Evolutionary conservation across 2,797 vertebrate species (phyloP), one percentile per base, ranked within the genome.

Genomic region (Argentina silus): DNA sequence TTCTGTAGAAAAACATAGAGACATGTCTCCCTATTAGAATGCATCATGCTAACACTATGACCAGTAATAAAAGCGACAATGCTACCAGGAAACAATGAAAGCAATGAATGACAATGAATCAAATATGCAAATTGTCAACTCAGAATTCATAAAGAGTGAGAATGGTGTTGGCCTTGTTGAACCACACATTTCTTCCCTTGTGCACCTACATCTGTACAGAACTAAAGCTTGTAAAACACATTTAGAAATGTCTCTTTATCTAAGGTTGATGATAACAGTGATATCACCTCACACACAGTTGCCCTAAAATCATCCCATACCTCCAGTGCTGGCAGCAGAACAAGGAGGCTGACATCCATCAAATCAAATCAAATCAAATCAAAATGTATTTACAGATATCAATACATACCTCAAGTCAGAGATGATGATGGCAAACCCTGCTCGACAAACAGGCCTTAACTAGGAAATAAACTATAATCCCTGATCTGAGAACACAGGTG

Each of bases 341-440:
- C 19, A 65, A 65, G 51, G 57, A 73, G 27, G 67, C 19, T 64
- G 68, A 67, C 64, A 59, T 51, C n/a, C n/a, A n/a, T n/a, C n/a
- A n/a, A n/a, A n/a, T n/a, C n/a, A n/a, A n/a, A n/a, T n/a, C n/a
- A n/a, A n/a, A n/a, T n/a, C n/a, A n/a, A n/a, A n/a, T n/a, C n/a
- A n/a, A n/a, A 21, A 23, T 59, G 56, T n/a, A 59, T 21, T 21
- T 59, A 21, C 47, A 72, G 42, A 17, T 36, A 36, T 68, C 45
- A 68, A 14, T 69, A 45, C 56, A 48, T 69, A 43, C 55, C 19
- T 27, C 55, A 19, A 21, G 48, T 59, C 43, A 44, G 42, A 75
- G 69, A 67, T 72, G n/a, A n/a, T n/a, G n/a, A n/a, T n/a, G n/a
- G 45, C 69, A 53, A 62, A 9, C 23, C 19, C 7, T 67, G 36